A percentile compares a stretch with the other conserved stretches of the same genome.
These are phyloP conservation scores for Metallyticus violacea DNA, from an alignment of 2,888 invertebrate genomes.

Conservation along the genomic window DNA sequence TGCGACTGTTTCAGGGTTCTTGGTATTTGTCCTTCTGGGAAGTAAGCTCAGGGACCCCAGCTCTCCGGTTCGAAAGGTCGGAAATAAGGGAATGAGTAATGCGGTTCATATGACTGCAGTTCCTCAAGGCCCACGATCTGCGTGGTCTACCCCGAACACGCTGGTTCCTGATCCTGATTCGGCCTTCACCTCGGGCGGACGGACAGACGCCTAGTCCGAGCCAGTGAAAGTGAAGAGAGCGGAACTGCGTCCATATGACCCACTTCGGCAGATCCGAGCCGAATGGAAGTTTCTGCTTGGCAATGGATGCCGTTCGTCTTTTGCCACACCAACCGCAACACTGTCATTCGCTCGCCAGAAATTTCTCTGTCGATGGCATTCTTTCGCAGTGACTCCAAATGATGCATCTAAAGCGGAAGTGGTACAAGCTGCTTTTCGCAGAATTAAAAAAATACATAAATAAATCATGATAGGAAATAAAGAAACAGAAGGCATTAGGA, in stretches of 20 bases:
- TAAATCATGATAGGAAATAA: too few relatives aligned
- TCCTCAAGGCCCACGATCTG: too few relatives aligned
- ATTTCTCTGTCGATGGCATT: not conserved
- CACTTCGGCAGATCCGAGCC: not conserved
- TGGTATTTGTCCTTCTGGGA: not conserved
- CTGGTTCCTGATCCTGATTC: too few relatives aligned
- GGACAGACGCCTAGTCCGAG: not conserved
- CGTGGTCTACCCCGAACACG: not conserved
- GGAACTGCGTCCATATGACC: not conserved
- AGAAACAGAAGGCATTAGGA: too few relatives aligned
- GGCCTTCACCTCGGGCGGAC: not conserved
- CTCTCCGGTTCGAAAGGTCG: not conserved
- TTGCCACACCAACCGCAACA: not conserved
- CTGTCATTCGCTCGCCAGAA: too few relatives aligned
- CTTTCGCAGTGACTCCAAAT: too few relatives aligned
- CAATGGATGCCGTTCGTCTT: not conserved
- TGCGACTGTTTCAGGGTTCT: too few relatives aligned
- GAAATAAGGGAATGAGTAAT: not conserved
- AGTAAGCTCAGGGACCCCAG: not conserved
- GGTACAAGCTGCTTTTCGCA: not conserved
- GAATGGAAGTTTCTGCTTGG: not conserved
- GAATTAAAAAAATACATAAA: not conserved
- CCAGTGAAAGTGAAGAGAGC: not conserved
- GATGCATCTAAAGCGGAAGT: not conserved
- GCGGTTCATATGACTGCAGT: too few relatives aligned